Conservation (phyloP, 2,113 vertebrate species). For the Tragelaphus strepsiceros region DNA sequence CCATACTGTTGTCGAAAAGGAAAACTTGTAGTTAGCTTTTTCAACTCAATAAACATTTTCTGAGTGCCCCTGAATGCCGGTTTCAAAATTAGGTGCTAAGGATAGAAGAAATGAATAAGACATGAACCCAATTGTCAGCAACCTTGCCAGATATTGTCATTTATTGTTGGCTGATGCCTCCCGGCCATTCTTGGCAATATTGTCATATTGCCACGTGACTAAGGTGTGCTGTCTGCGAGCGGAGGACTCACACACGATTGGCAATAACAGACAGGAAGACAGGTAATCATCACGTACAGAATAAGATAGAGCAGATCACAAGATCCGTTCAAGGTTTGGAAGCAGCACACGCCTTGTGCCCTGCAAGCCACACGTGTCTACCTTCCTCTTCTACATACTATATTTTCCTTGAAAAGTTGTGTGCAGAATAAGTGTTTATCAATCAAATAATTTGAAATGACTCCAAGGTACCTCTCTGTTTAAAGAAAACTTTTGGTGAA, state of each 20-base stretch:
- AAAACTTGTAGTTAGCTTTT: background rate
- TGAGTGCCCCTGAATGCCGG: background rate
- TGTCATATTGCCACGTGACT: background rate
- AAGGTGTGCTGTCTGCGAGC: background rate
- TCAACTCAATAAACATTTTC: background rate
- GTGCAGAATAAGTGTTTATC: conserved; percentile 5
- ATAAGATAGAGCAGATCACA: accelerated
- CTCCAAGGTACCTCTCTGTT: conserved; percentile 18
- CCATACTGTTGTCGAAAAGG: background rate
- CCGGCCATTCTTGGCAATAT: too few species aligned
- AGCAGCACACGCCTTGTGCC: background rate
- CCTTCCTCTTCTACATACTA: background rate
- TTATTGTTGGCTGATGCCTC: too few species aligned
- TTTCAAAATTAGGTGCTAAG: background rate
- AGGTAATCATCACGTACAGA: background rate
- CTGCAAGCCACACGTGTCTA: background rate
- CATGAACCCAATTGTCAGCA: background rate
- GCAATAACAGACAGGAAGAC: background rate
- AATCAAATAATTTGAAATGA: conserved; percentile 38
- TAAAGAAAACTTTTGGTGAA: conserved; percentile 11
- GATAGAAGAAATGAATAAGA: background rate
- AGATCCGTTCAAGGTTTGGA: background rate
- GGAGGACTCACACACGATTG: background rate
- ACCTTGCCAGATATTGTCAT: background rate
- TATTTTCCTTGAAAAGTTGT: conserved; percentile 18